Conservation (phyloP, 2,888 invertebrate genomes). For the Melipona bicolor region DNA sequence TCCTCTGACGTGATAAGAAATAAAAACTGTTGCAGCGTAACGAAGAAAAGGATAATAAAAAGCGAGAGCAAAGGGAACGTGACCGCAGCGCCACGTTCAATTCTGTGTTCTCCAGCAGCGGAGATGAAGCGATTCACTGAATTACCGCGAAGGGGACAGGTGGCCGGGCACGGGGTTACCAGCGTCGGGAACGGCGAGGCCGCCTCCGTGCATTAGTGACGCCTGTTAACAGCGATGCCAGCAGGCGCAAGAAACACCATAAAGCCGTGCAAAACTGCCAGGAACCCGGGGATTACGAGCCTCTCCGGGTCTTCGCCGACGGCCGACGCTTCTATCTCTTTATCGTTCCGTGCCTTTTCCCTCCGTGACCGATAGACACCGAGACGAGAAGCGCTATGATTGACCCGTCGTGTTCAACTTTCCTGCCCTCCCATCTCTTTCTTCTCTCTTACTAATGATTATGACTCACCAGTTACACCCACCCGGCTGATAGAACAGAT, state of each 20-base stretch:
- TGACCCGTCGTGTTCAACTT: constrained; percentile 14
- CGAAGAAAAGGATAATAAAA: too few relatives aligned
- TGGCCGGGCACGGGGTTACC: constrained; percentile 45
- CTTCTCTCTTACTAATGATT: constrained; percentile 19
- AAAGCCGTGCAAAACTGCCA: constrained; percentile 66
- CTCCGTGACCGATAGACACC: constrained; percentile 6
- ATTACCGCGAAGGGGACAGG: constrained; percentile 65
- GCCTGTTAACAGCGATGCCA: constrained; percentile 65
- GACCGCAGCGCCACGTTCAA: neutral
- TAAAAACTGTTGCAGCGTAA: too few relatives aligned
- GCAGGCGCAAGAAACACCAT: constrained; percentile 71
- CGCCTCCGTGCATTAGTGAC: constrained; percentile 66
- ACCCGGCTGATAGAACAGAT: neutral
- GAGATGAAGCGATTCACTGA: constrained; percentile 69
- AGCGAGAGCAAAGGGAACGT: neutral
- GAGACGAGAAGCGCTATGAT: constrained; percentile 49
- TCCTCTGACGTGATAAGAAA: too few relatives aligned
- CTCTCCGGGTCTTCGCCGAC: constrained; percentile 33
- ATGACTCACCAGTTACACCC: neutral
- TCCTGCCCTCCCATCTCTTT: constrained; percentile 4
- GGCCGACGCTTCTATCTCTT: constrained; percentile 56
- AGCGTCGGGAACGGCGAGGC: constrained; percentile 44
- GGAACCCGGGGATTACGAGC: constrained; percentile 63
- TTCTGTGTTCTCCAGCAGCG: neutral
- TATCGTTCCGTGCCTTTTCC: constrained; percentile 44